Conservation (phyloP, 2,888 invertebrate species). For the Drosophila rubida region DNA sequence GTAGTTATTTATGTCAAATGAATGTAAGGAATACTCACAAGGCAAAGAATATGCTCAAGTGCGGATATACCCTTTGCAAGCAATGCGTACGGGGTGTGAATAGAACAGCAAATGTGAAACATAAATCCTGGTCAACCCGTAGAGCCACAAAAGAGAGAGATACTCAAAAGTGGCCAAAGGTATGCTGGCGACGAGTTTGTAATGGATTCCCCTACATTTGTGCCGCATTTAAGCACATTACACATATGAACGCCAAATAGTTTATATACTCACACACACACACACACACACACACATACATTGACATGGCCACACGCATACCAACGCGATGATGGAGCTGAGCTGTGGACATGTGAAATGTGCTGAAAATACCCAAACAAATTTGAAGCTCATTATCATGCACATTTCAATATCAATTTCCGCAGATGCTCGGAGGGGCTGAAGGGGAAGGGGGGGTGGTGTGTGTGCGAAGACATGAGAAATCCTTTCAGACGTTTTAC, state of each 20-base stretch:
- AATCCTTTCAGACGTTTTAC: conserved; percentile 65
- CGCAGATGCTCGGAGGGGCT: conserved; percentile 22
- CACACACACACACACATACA: not conserved
- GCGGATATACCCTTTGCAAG: not conserved
- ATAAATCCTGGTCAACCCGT: conserved; percentile 39
- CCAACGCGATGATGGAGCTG: not conserved
- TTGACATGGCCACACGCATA: not conserved
- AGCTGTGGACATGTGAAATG: conserved; percentile 24
- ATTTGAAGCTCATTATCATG: conserved; percentile 70
- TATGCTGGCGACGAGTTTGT: conserved; percentile 16
- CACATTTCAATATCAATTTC: conserved; percentile 74
- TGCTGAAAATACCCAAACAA: conserved; percentile 42
- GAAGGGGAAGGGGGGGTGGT: not conserved
- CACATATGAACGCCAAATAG: conserved; percentile 23
- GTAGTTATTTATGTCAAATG: no score
- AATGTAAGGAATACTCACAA: no score
- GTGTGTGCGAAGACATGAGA: conserved; percentile 48
- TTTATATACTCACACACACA: conserved; percentile 7
- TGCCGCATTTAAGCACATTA: conserved; percentile 51
- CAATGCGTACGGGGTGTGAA: not conserved
- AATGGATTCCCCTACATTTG: conserved; percentile 45
- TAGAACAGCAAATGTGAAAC: conserved; percentile 33
- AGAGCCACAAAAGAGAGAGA: conserved; percentile 32
- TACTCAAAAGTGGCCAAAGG: conserved; percentile 7
- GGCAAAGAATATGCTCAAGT: no score